Base-by-base conservation (phyloP, 2,888 invertebrate genomes). In the Lepidochitona cinerea region DNA sequence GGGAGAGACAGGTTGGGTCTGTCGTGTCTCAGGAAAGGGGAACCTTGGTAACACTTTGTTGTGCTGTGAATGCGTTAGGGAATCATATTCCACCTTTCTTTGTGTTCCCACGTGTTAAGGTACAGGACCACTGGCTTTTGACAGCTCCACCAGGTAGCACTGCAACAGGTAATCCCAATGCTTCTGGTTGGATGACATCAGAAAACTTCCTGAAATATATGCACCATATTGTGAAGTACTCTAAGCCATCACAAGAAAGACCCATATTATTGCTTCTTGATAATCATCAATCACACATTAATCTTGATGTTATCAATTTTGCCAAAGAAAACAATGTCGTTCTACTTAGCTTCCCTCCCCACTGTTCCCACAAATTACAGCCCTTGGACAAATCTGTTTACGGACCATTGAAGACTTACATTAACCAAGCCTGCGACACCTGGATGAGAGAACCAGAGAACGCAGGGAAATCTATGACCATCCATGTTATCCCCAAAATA, bases 161-260 rank as follows among this genome's bases (percentile, higher is more conserved):
- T 4, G 9, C 49, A 14, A 5, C 49, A 41, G 68, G 68, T 23
- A 49, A 72, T 75, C 72, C 71, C 1, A 65, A 32, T n/a, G 70
- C 70, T n/a, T 37, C 59, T 37, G 75, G 75, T 32, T 75, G 76
- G 76, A 76, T 76, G 71, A 73, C 71, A 0, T 14, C 23, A 29
- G 72, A 72, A 9, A 49, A 49, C 4, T 72, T 72, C 32, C 6
- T 70, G 1, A 14, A 18, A 18, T 52, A 37, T 69, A 6, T 74
- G 37, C 18, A 54, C 0, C 71, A 71, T 49, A 71, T 70, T 73
- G 64, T 49, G 4, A 14, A 52, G 9, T 37, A n/a, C 29, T 18
- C 65, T 32, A 37, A 65, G 26, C 14, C 67, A 29, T 32, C 49
- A 6, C 49, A 26, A 18, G 72, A 71, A 23, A 6, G 23, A 5